Percentiles rank a stretch among this genome's conserved stretches.
Conservation (phyloP, 2,888 invertebrate genomes). For the Pseudanteris insignis region DNA sequence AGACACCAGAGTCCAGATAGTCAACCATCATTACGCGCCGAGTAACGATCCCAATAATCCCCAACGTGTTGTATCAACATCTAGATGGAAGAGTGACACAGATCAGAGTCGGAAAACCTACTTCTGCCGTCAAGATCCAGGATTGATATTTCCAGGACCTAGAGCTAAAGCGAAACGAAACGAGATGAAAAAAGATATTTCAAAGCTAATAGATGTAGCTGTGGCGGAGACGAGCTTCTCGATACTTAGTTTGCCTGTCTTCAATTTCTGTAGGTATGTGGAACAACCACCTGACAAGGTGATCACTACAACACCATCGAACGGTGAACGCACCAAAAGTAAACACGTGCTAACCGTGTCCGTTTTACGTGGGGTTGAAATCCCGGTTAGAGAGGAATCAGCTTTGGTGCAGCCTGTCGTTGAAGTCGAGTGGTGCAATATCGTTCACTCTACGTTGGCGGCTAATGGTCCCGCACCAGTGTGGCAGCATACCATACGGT, state of each 20-base stretch:
- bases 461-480: conserved; percentile 62
- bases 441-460: conserved; percentile 49
- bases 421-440: conserved; percentile 60
- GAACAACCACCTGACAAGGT: conserved; percentile 52
- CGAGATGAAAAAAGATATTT: conserved; percentile 32
- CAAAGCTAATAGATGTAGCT: conserved; percentile 54
- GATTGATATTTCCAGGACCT: conserved; percentile 41
- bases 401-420: conserved; percentile 60
- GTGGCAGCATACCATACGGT: conserved; percentile 62
- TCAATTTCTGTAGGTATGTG: conserved; percentile 51
- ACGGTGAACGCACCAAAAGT: conserved; percentile 49
- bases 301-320: conserved; percentile 41
- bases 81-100: conserved; percentile 38
- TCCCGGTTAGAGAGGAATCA: conserved; percentile 63
- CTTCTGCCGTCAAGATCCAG: conserved; percentile 54
- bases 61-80: conserved; percentile 49
- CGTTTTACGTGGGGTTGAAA: conserved; percentile 59
- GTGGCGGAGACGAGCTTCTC: conserved; percentile 59
- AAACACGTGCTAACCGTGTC: conserved; percentile 58
- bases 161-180: conserved; percentile 3
- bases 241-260: conserved; percentile 53
- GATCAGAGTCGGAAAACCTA: conserved; percentile 39
- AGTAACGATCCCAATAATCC: conserved; percentile 58
- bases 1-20: conserved; percentile 30
- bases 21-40: conserved; percentile 44